Percentiles rank a stretch among this genome's conserved stretches.
Evolutionary conservation across 2,113 vertebrate genomes (phyloP).

Genomic region (Coptodon rendalli): DNA sequence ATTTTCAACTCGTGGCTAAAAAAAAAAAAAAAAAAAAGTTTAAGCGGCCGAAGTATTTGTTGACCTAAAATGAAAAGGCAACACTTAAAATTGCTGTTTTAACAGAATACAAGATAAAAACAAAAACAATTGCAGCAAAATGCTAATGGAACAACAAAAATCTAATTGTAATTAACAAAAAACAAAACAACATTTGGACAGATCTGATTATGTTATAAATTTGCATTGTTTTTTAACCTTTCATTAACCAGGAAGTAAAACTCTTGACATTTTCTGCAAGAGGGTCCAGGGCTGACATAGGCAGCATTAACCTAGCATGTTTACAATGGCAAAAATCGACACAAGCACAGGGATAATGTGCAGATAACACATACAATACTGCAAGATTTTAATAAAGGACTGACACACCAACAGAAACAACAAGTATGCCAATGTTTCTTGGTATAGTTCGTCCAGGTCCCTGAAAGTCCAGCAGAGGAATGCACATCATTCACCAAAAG

Average conservation of each 20-base stretch:
- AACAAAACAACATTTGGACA: not conserved
- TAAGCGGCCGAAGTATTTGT: not conserved
- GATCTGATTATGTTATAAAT: not conserved
- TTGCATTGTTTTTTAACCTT: not conserved
- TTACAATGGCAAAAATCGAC: not conserved
- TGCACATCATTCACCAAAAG: not conserved
- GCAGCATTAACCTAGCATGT: not conserved
- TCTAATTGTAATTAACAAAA: not conserved
- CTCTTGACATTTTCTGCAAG: not conserved
- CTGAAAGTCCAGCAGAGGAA: not conserved
- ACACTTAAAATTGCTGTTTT: not conserved
- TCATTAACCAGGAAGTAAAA: not conserved
- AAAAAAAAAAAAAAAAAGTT: not conserved
- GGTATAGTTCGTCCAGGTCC: not conserved
- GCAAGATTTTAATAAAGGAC: not conserved
- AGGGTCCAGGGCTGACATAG: not conserved
- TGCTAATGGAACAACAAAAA: not conserved
- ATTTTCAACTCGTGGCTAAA: constrained; percentile 7
- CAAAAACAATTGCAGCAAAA: not conserved
- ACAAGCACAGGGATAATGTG: not conserved
- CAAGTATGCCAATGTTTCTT: not conserved
- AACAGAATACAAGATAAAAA: not conserved
- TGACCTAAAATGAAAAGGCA: not conserved
- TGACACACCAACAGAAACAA: not conserved
- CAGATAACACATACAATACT: not conserved